Conservation (phyloP, 2,113 vertebrate species). For the Vulpes vulpes region DNA sequence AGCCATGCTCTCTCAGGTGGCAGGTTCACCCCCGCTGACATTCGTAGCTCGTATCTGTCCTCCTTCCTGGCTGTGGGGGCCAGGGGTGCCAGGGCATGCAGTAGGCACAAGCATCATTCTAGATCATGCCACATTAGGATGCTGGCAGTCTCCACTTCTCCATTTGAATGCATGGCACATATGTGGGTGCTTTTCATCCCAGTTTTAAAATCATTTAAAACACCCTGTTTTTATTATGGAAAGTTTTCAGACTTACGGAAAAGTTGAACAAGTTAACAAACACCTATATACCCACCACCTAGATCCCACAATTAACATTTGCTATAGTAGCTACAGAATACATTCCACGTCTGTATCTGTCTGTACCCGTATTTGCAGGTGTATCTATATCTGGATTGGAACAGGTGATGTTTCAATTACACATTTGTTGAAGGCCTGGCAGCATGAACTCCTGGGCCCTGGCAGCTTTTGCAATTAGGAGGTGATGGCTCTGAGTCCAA, state of each 20-base stretch:
- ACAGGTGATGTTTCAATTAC: background rate
- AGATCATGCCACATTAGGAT: background rate
- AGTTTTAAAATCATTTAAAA: background rate
- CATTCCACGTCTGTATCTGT: background rate
- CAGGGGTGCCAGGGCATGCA: accelerated
- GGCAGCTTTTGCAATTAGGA: background rate
- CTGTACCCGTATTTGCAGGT: background rate
- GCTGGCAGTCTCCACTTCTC: background rate
- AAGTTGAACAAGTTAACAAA: background rate
- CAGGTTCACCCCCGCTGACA: background rate
- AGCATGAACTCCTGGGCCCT: background rate
- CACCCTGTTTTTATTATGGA: background rate
- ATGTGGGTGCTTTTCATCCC: background rate
- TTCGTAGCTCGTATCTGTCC: background rate
- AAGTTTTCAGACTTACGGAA: background rate
- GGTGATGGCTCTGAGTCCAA: background rate
- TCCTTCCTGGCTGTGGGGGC: background rate
- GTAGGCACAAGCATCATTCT: background rate
- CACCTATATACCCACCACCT: no score
- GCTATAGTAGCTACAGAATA: background rate
- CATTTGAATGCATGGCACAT: background rate
- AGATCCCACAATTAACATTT: background rate
- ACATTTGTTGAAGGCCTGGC: background rate
- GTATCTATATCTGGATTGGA: background rate
- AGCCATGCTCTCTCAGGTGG: background rate